Evolutionary conservation across 2,888 invertebrate species (phyloP).

Genomic region (Congeria kusceri): DNA sequence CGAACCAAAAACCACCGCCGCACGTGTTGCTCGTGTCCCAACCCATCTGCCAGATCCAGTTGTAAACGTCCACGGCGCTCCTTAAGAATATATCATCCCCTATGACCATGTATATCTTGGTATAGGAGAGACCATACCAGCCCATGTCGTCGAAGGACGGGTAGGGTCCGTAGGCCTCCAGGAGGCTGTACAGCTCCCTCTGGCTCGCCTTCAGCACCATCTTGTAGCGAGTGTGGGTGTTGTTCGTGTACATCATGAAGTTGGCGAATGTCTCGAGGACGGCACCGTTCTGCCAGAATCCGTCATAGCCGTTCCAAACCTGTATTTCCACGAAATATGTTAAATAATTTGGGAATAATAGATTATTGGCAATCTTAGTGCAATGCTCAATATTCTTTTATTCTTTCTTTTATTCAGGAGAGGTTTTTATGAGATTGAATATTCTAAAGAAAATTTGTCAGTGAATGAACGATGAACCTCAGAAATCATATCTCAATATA

Average conservation of each 20-base stretch:
- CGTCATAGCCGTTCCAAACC: slow-evolving; percentile 76
- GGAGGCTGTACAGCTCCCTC: slow-evolving; percentile 62
- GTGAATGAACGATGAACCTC: too few species aligned
- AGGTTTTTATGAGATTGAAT: too few species aligned
- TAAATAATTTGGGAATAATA: too few species aligned
- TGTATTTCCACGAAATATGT: too few species aligned
- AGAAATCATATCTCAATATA: too few species aligned
- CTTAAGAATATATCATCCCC: slow-evolving; percentile 57
- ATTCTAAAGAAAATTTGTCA: too few species aligned
- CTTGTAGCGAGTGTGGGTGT: slow-evolving; percentile 65
- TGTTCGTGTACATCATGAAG: slow-evolving; percentile 66
- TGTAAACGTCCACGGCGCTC: slow-evolving; percentile 63
- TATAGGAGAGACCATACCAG: slow-evolving; percentile 70
- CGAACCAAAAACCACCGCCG: slow-evolving; percentile 72
- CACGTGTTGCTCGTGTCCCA: slow-evolving; percentile 66
- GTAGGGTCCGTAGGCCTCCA: slow-evolving; percentile 71
- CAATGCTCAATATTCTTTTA: too few species aligned
- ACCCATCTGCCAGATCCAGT: slow-evolving; percentile 71
- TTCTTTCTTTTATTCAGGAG: too few species aligned
- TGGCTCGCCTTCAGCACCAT: slow-evolving; percentile 53
- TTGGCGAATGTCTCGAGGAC: slow-evolving; percentile 68
- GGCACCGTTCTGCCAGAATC: slow-evolving; percentile 75
- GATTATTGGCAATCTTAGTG: too few species aligned
- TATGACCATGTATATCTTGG: slow-evolving; percentile 64
- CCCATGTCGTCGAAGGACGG: slow-evolving; percentile 75